Evolutionary conservation across 2,113 vertebrate genomes (phyloP), one percentile per base, ranked within the genome.

Genomic region (Callipepla squamata): DNA sequence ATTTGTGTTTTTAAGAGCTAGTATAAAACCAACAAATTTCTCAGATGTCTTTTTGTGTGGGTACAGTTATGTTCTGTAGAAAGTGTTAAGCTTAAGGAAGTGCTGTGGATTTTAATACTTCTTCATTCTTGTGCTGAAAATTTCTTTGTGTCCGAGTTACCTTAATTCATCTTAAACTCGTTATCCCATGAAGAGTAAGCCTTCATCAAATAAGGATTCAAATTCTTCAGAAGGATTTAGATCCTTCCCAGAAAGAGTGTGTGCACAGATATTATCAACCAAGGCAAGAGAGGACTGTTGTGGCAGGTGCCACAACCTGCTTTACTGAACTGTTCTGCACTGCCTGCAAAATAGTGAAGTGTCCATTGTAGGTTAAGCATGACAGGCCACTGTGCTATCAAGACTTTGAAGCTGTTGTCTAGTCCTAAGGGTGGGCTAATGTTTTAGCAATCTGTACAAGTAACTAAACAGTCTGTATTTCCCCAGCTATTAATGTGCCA

Each of bases 1-100:
- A 93, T 97, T 93, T 84, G 30, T 80, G 69, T 93, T 95, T 96
- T 96, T 92, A 77, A 94, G 66, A 73, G 84, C 93, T 90, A 87
- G 25, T 73, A 73, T 86, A 84, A 95, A 97, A 30, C 42, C 59
- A 98, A 81, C 50, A 97, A 50, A 95, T 96, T 94, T 91, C 47
- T 87, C 32, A 87, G 74, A 90, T 96, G 26, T 94, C 45, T 45
- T 28, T 61, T 67, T 77, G 79, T 87, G 48, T 51, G 38, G 10
- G 21, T 57, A 65, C 36, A 69, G 87, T 96, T 93, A 76, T 61
- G 47, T 91, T 87, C 79, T 86, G 40, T 20, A 80, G 40, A 68
- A 87, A 86, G 67, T 48, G 75, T 47, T 47, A 68, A 51, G 36
- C 40, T 50, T 80, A 88, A 93, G 36, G 50, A 94, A 85, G 13